Base-by-base conservation (phyloP, 37 sponge, comb jelly and placozoan genomes). In the Beroe forskalii region DNA sequence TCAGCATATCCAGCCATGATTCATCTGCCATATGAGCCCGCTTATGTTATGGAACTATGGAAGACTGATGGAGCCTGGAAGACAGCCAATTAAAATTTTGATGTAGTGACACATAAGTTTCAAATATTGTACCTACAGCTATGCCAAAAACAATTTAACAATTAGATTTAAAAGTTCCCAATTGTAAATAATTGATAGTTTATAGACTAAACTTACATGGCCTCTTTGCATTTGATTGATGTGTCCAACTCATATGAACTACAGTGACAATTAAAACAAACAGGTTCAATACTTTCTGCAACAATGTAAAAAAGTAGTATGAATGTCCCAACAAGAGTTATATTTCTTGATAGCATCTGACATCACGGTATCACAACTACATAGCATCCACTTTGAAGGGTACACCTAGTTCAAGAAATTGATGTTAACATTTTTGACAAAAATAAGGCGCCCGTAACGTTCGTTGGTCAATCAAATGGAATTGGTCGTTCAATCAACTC, bases 191-290 rank as follows among this genome's bases (percentile, higher is more conserved):
- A n/a, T n/a, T n/a, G n/a, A n/a, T n/a, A n/a, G n/a, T n/a, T n/a
- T n/a, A n/a, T n/a, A n/a, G n/a, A n/a, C n/a, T n/a, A n/a, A n/a
- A 69, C 86, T 80, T 23, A 80, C 86, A 80, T 43, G 27, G 55
- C 86, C 1, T 41, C 22, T 44, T 80, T 80, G 86, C 86, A 80
- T 23, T 43, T 33, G n/a, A 80, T 80, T 33, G 24, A 14, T 0
- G 25, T 80, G 55, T 80, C 86, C 0, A 80, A 48, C 19, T 80
- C 44, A 43, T 80, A 80, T 80, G 55, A 33, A 24, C 86, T 80
- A 37, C 86, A 80, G 20, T 80, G 86, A 80, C 86, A 80, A 25
- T 80, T 80, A 27, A 44, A 80, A 30, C 86, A 80, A 44, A 80
- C 48, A 44, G 86, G 86, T 40, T 69, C 38, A 36, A 69, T 69